A percentile compares a stretch with the other conserved stretches of the same genome.
Evolutionary conservation across 2,888 invertebrate species (phyloP).

Genomic region (Eupithecia centaureata): DNA sequence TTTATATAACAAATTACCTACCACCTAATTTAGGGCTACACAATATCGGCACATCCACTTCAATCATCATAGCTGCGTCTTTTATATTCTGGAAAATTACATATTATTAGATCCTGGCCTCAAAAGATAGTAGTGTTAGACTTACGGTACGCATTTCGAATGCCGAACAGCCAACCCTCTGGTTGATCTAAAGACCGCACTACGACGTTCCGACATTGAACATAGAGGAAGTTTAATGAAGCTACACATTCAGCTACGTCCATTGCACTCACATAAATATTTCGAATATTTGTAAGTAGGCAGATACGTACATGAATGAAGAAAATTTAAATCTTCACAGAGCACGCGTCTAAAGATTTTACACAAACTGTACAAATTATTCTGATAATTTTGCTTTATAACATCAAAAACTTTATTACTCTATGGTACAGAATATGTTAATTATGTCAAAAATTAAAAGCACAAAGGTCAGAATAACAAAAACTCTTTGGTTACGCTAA

Average conservation of each 20-base stretch:
- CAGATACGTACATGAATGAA: neutral
- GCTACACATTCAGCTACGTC: conserved; percentile 31
- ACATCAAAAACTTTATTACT: neutral
- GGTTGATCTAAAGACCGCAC: conserved; percentile 69
- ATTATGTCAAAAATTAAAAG: neutral
- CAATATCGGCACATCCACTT: conserved; percentile 47
- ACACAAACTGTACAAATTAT: neutral
- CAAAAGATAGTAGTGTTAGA: conserved; percentile 13
- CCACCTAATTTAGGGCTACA: conserved; percentile 25
- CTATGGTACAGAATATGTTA: neutral
- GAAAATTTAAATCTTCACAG: neutral
- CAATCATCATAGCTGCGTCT: conserved; percentile 43
- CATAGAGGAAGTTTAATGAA: conserved; percentile 58
- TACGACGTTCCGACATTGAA: conserved; percentile 61
- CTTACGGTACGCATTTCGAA: conserved; percentile 58
- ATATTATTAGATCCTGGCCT: neutral
- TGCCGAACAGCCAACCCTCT: conserved; percentile 61
- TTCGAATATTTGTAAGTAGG: neutral
- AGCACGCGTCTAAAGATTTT: neutral
- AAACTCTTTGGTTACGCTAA: neutral
- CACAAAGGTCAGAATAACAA: neutral
- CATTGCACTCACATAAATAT: conserved; percentile 47
- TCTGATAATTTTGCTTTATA: neutral
- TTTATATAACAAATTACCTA: conserved; percentile 6
- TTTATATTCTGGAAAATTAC: conserved; percentile 45